A percentile compares a stretch with the other conserved stretches of the same genome.
Evolutionary conservation across 2,113 vertebrate species (phyloP).

Genomic region (Poecile atricapillus): DNA sequence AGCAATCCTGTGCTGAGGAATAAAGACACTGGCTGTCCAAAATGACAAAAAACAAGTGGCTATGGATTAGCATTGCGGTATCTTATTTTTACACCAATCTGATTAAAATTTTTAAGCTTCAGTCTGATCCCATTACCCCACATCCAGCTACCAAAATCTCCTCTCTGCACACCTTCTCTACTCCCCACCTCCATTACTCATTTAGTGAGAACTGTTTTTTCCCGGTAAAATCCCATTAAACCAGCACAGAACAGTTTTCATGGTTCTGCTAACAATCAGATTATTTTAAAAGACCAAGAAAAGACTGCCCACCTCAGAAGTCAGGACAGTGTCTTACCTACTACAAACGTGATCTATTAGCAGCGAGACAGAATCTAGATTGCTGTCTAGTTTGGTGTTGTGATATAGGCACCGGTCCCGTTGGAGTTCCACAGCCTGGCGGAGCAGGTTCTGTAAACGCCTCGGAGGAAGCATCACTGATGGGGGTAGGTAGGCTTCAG

Average conservation of each 20-base stretch:
- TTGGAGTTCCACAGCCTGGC: conserved; percentile 94
- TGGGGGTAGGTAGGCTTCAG: conserved; percentile 90
- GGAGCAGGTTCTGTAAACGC: conserved; percentile 90
- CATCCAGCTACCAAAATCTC: not conserved
- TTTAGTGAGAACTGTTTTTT: not conserved
- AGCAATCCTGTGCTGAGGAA: not conserved
- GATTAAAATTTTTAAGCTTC: not conserved
- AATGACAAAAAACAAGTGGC: not conserved
- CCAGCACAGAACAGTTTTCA: not conserved
- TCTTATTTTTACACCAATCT: not conserved
- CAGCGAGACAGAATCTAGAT: conserved; percentile 91
- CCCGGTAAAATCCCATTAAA: not conserved
- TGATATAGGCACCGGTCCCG: conserved; percentile 96
- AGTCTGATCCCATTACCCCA: not conserved
- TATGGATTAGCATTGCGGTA: not conserved
- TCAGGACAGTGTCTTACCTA: conserved; percentile 77
- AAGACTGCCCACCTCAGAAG: not conserved
- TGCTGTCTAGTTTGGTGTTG: conserved; percentile 92
- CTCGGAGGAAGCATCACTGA: conserved; percentile 97
- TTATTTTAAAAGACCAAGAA: not conserved
- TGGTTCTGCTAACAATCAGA: not conserved
- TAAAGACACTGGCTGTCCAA: not conserved
- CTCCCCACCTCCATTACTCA: not conserved
- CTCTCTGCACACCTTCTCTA: not conserved
- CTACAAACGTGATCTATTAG: conserved; percentile 95